Evolutionary conservation across 2,888 invertebrate species (phyloP), one percentile per base, ranked within the genome.

Genomic region (Drosophila eohydei): DNA sequence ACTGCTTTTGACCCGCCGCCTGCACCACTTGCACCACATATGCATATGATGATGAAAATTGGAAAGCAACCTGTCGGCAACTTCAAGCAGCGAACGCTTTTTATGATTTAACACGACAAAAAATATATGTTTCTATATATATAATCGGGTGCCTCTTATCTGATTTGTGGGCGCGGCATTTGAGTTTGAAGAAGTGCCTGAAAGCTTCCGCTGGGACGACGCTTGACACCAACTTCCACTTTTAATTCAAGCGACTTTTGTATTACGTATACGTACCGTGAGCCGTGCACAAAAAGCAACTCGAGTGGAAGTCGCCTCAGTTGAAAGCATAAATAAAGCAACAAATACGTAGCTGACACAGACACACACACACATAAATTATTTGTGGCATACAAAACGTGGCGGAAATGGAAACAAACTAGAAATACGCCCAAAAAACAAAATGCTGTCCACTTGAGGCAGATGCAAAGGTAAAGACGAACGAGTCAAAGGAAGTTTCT

Each of bases 361-460:
- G 26, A 58, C 38, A 61, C 41, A 54, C 63, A 34, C 16, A 28
- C 12, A 63, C 46, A 74, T 68, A 57, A 81, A 81, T 78, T 68
- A 74, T 83, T 64, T 61, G 56, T 44, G 52, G 32, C 80, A 71
- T 67, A 62, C 58, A 81, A 70, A 78, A 81, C 73, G 81, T 83
- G 78, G 81, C 83, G 83, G 87, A 88, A 86, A 73, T 86, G 75
- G 58, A 70, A 78, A 80, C 81, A 78, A 78, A 66, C 74, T 66
- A 77, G 78, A 77, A 79, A 65, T 70, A 57, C 43, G 57, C 55
- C 66, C 57, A 60, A 60, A 72, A 72, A 73, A 74, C 77, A 81
- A 86, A 89, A 87, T 75, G 77, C 58, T 84, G 87, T 87, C 88
- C 86, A 84, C 89, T 86, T 80, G 78, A 75, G 65, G 30, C 48